Base-by-base conservation (phyloP, 2,797 vertebrate species). In the Sparus aurata region DNA sequence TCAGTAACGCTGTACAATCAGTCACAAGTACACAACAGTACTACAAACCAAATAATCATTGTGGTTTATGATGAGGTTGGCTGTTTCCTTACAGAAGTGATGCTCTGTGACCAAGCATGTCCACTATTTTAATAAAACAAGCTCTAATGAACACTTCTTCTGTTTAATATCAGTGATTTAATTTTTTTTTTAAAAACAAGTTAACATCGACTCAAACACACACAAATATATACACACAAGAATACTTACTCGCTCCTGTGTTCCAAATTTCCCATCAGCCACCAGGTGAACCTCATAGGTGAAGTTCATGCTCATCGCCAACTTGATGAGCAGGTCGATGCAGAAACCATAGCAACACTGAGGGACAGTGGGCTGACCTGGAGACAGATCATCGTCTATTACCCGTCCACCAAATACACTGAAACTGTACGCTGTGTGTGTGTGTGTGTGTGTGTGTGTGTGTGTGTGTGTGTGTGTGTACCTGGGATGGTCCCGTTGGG, bases 291-390 rank as follows among this genome's bases (percentile, higher is more conserved):
- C 98, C 91, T 99, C 97, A 0, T 99, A 99, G 75, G 98, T 99
- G 93, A 99, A 99, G 92, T 97, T 98, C 97, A 97, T 97, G 73
- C 97, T 97, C 81, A 96, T 96, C 0, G 98, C 98, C 74, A 99
- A 94, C 82, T 98, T 97, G 94, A 99, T 98, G 85, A 99, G 96
- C 73, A 99, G 93, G 92, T 99, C 98, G 0, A 99, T 96, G 93
- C 98, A 99, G 95, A 99, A 99, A 69, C 98, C 98, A 0, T 98
- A 99, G 91, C 98, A 99, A 85, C 98, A 99, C 89, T 99, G 96
- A 17, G 97, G 97, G 67, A 98, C 97, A 0, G 95, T 97, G 89
- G 97, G 98, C 41, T 97, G 97, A 65, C 97, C 98, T 99, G 74
- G 0, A 6, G 0, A 82, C 67, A 76, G 66, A 66, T 34, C 6